Percentiles rank a stretch among this genome's conserved stretches.
Evolutionary conservation across 2,888 invertebrate genomes (phyloP).

Genomic region (Himalopsyche japonica): DNA sequence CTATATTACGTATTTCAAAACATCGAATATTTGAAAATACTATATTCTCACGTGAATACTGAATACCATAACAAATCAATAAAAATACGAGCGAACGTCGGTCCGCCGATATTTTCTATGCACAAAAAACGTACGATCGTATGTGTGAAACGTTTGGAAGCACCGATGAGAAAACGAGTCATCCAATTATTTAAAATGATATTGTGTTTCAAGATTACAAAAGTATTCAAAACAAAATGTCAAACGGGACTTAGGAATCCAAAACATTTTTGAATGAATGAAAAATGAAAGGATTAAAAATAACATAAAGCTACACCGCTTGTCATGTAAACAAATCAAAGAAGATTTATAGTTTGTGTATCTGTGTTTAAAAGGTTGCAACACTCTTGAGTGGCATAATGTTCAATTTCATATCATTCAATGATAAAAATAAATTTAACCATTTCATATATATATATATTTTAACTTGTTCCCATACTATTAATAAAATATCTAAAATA

Average conservation of each 20-base stretch:
- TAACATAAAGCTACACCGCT: background rate
- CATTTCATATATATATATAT: no score
- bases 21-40: no score
- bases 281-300: background rate
- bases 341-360: background rate
- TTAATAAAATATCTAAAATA: no score
- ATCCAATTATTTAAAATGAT: background rate
- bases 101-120: no score
- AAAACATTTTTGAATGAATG: background rate
- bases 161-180: no score
- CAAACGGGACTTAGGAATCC: background rate
- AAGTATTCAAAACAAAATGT: background rate
- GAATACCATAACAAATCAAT: no score
- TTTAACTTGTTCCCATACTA: no score
- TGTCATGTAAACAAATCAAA: background rate
- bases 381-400: background rate
- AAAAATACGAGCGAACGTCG: no score
- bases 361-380: background rate
- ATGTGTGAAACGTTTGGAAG: no score
- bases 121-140: no score
- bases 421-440: background rate
- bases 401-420: background rate
- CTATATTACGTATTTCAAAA: no score
- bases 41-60: no score
- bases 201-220: background rate